phyloP scores from a whole-genome alignment of 2,797 vertebrate species.

The Aratinga solstitialis region DNA sequence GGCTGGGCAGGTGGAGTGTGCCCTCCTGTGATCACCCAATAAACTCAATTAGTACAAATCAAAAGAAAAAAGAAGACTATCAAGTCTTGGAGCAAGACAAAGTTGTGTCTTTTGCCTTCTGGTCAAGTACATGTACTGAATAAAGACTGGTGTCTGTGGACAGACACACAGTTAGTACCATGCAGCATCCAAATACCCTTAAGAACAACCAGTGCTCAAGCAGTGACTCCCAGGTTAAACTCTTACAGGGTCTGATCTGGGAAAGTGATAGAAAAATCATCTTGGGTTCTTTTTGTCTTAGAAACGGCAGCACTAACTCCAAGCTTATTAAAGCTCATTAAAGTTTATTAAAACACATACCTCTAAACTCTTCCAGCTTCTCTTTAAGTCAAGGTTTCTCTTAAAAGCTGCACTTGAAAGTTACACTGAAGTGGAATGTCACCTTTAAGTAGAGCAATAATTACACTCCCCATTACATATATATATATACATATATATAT shows the following conservation, averaged over 20 bases:
- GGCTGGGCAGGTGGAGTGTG: background rate
- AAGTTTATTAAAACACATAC: background rate
- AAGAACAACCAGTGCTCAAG: background rate
- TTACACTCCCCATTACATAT: background rate
- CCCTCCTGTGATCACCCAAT: background rate
- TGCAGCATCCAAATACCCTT: background rate
- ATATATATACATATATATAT: background rate
- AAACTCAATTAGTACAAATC: background rate
- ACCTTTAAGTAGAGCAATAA: conserved; percentile 25
- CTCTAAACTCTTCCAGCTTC: conserved; percentile 15
- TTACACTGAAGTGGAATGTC: conserved; percentile 41
- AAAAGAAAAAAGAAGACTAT: background rate
- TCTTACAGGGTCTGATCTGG: background rate
- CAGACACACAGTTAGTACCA: background rate
- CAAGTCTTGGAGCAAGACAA: background rate
- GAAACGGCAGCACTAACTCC: background rate
- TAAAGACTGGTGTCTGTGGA: background rate
- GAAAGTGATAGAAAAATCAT: conserved; percentile 6
- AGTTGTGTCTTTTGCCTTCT: background rate
- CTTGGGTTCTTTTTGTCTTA: background rate
- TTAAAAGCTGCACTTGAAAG: conserved; percentile 43
- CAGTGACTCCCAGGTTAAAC: background rate
- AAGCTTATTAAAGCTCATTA: conserved; percentile 7
- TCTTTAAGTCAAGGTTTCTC: background rate
- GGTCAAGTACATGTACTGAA: background rate